Percentiles rank a stretch among this genome's conserved stretches.
Conservation (phyloP, 2,113 vertebrate species). For the Equus quagga region DNA sequence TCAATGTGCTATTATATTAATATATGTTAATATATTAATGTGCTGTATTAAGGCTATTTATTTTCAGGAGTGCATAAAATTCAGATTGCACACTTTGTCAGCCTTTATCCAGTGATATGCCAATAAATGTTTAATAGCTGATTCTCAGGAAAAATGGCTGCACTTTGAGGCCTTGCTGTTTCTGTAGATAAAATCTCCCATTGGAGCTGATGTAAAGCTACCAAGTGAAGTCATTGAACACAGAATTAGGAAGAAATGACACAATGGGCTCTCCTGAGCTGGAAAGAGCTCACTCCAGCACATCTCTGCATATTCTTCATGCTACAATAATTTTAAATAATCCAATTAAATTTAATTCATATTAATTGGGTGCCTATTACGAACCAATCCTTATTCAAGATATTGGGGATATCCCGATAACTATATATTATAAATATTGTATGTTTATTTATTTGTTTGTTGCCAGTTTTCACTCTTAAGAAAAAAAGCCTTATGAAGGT, state of each 20-base stretch:
- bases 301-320: background rate
- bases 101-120: background rate
- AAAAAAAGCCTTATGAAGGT: background rate
- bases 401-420: background rate
- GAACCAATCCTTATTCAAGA: background rate
- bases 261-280: background rate
- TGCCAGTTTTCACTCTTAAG: background rate
- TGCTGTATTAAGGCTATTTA: background rate
- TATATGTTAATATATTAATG: background rate
- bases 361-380: background rate
- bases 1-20: background rate
- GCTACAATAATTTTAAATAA: background rate
- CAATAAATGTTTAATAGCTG: conserved; percentile 10
- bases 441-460: background rate
- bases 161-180: background rate
- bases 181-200: background rate
- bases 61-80: conserved; percentile 37
- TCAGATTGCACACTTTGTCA: background rate
- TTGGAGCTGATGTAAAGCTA: background rate
- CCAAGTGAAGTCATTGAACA: background rate
- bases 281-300: background rate
- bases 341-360: conserved; percentile 1
- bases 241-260: background rate
- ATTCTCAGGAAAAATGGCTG: background rate
- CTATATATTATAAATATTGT: background rate